Percentiles rank a stretch among this genome's conserved stretches.
phyloP scores from a whole-genome alignment of 2,888 invertebrate genomes.

The Leptogaster cylindrica region DNA sequence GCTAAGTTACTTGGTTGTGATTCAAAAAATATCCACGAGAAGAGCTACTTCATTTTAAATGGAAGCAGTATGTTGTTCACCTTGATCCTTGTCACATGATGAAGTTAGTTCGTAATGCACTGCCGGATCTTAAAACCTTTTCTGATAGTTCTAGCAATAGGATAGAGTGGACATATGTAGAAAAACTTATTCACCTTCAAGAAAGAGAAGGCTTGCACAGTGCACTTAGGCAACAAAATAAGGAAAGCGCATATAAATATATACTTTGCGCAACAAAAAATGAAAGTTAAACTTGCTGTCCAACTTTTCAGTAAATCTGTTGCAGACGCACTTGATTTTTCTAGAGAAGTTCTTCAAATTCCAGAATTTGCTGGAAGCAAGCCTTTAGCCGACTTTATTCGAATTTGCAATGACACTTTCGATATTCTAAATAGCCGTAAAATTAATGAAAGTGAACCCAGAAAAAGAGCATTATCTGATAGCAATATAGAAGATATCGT shows the following conservation, averaged over 20 bases:
- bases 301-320: background rate
- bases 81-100: slow-evolving; percentile 37
- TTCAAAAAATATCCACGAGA: too few species aligned
- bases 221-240: slow-evolving; percentile 40
- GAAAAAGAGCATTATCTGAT: background rate
- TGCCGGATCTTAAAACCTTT: background rate
- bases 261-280: slow-evolving; percentile 35
- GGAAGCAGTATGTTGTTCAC: background rate
- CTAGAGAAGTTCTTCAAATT: background rate
- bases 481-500: background rate
- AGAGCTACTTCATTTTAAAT: too few species aligned
- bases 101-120: slow-evolving; percentile 31
- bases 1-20: too few species aligned
- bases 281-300: slow-evolving; percentile 39
- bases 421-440: slow-evolving; percentile 1
- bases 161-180: slow-evolving; percentile 14
- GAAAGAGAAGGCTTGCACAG: slow-evolving; percentile 29
- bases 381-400: background rate
- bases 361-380: background rate
- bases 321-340: background rate
- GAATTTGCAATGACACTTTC: background rate
- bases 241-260: slow-evolving; percentile 26
- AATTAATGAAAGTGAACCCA: background rate
- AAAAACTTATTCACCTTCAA: background rate
- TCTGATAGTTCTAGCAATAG: slow-evolving; percentile 5